phyloP scores from a whole-genome alignment of 2,113 vertebrate species.

The Gila orcuttii region DNA sequence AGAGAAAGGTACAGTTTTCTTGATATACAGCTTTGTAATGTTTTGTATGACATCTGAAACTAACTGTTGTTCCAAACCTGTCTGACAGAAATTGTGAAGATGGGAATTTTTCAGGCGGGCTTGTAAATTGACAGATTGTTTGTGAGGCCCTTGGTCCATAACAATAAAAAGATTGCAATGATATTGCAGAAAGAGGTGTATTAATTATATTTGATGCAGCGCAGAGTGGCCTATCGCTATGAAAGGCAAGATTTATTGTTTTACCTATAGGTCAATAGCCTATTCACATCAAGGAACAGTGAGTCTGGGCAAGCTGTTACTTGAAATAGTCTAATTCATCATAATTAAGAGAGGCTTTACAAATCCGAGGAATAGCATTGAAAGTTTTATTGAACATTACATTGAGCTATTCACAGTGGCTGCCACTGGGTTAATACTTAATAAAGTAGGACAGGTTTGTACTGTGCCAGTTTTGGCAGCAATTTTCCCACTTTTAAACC shows the following conservation, averaged over 20 bases:
- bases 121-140: constrained; percentile 44
- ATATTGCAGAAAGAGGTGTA: constrained; percentile 45
- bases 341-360: constrained; percentile 60
- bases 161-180: constrained; percentile 47
- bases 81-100: constrained; percentile 29
- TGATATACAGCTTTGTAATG: constrained; percentile 20
- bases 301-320: constrained; percentile 45
- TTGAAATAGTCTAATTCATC: constrained; percentile 59
- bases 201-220: constrained; percentile 54
- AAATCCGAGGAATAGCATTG: constrained; percentile 49
- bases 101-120: constrained; percentile 26
- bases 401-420: constrained; percentile 39
- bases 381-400: constrained; percentile 51
- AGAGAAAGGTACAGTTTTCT: neutral
- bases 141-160: constrained; percentile 36
- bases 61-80: neutral
- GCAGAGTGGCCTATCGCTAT: constrained; percentile 40
- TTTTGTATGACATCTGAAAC: constrained; percentile 18
- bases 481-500: neutral
- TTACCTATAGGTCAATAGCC: constrained; percentile 62
- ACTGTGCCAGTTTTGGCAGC: neutral
- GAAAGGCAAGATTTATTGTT: constrained; percentile 60
- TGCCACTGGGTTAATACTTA: constrained; percentile 28
- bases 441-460: constrained; percentile 28
- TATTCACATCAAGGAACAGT: constrained; percentile 55